Evolutionary conservation across 2,888 invertebrate genomes (phyloP).

Genomic region (Pemphredon lugubris): DNA sequence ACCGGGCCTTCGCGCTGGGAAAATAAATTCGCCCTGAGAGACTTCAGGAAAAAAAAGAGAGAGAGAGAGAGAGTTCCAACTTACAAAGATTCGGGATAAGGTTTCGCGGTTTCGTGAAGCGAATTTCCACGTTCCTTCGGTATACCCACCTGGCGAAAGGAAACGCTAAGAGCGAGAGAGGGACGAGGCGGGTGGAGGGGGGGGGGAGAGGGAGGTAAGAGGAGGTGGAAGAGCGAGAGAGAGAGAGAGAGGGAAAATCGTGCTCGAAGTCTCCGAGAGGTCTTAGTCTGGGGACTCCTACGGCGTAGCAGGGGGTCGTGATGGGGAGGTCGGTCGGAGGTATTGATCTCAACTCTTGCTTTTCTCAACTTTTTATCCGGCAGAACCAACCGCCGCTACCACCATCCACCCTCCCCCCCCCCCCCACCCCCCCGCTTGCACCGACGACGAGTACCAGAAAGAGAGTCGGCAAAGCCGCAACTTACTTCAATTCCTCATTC

Average conservation of each 20-base stretch:
- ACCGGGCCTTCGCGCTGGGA: constrained; percentile 22
- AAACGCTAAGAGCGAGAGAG: constrained; percentile 30
- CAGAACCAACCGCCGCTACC: constrained; percentile 75
- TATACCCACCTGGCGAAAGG: constrained; percentile 56
- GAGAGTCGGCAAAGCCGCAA: constrained; percentile 68
- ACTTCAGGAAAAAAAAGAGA: constrained; percentile 43
- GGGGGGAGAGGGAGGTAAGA: constrained; percentile 19
- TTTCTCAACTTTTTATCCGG: constrained; percentile 80
- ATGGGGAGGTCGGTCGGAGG: constrained; percentile 74
- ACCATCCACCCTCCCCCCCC: too few relatives aligned
- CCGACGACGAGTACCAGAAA: constrained; percentile 64
- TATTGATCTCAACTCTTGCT: constrained; percentile 81
- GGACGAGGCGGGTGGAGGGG: constrained; percentile 14
- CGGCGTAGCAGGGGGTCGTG: constrained; percentile 64
- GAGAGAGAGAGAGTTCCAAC: too few relatives aligned
- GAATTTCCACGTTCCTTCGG: constrained; percentile 49
- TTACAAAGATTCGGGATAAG: constrained; percentile 55
- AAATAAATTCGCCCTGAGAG: constrained; percentile 51
- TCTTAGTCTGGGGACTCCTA: constrained; percentile 69
- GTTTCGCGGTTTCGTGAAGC: constrained; percentile 38
- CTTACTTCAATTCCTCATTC: constrained; percentile 79
- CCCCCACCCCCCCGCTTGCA: too few relatives aligned
- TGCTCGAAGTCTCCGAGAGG: constrained; percentile 51
- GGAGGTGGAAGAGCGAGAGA: too few relatives aligned
- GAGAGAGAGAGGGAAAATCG: constrained; percentile 45